Percentiles rank a stretch among this genome's conserved stretches.
These are phyloP conservation scores for Sicus ferrugineus DNA, from an alignment of 2,888 invertebrate species.

Conservation along the genomic window DNA sequence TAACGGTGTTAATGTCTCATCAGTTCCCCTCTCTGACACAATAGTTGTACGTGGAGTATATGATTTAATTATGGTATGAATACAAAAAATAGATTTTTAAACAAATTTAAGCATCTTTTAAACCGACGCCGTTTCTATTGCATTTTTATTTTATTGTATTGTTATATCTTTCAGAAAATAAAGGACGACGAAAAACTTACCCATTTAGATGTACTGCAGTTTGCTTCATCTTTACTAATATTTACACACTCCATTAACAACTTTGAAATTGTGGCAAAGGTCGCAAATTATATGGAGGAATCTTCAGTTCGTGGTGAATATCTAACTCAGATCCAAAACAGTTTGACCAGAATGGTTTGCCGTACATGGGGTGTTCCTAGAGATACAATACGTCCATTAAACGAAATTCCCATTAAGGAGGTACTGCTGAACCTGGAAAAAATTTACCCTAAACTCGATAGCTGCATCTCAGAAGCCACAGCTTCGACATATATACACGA, in stretches of 20 bases:
- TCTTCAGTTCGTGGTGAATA: slow-evolving; percentile 47
- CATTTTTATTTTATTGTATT: background rate
- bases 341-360: slow-evolving; percentile 43
- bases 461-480: background rate
- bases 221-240: slow-evolving; percentile 56
- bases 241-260: slow-evolving; percentile 60
- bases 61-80: slow-evolving; percentile 53
- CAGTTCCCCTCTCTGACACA: slow-evolving; percentile 53
- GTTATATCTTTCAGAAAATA: slow-evolving; percentile 45
- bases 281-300: slow-evolving; percentile 41
- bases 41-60: slow-evolving; percentile 50
- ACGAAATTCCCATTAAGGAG: slow-evolving; percentile 56
- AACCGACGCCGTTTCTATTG: background rate
- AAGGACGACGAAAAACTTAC: slow-evolving; percentile 50
- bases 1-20: slow-evolving; percentile 53
- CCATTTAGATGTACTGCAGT: slow-evolving; percentile 50
- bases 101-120: too few species aligned
- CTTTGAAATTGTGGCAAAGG: slow-evolving; percentile 51
- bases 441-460: slow-evolving; percentile 42
- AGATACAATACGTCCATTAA: slow-evolving; percentile 56
- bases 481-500: slow-evolving; percentile 2
- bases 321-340: slow-evolving; percentile 46
- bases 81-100: too few species aligned
- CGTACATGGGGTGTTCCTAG: slow-evolving; percentile 44
- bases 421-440: slow-evolving; percentile 41